Conservation (phyloP, 2,888 invertebrate species). For the Drosophila barbarae region DNA sequence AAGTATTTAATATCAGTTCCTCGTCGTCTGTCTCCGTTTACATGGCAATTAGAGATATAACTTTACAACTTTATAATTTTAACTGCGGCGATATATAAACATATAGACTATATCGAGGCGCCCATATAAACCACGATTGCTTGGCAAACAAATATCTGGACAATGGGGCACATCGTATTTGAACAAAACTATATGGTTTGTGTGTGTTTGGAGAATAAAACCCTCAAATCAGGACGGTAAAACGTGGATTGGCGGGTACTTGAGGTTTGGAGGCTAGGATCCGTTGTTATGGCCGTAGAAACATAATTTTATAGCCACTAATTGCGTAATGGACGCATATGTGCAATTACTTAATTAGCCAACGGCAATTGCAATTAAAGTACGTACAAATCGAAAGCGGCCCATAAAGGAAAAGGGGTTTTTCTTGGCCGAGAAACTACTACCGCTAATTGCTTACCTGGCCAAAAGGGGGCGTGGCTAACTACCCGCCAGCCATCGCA, state of each 20-base stretch:
- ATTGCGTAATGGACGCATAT: slow-evolving; percentile 65
- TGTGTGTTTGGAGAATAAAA: slow-evolving; percentile 38
- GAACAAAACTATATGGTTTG: slow-evolving; percentile 14
- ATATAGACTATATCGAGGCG: slow-evolving; percentile 19
- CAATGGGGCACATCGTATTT: slow-evolving; percentile 22
- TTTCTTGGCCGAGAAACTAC: slow-evolving; percentile 28
- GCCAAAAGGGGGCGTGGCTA: slow-evolving; percentile 56
- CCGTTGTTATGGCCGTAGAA: slow-evolving; percentile 50
- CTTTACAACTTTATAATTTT: slow-evolving; percentile 25
- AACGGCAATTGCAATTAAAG: slow-evolving; percentile 60
- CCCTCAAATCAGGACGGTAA: slow-evolving; percentile 49
- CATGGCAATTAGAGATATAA: slow-evolving; percentile 46
- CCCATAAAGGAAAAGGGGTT: slow-evolving; percentile 63
- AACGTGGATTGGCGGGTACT: slow-evolving; percentile 45
- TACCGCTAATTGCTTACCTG: slow-evolving; percentile 49
- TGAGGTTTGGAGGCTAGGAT: slow-evolving; percentile 30
- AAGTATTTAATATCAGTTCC: slow-evolving; percentile 21
- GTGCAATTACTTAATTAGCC: slow-evolving; percentile 70
- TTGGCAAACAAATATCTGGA: slow-evolving; percentile 36
- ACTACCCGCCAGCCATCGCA: slow-evolving; percentile 39
- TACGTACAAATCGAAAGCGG: slow-evolving; percentile 62
- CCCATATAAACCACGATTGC: slow-evolving; percentile 44
- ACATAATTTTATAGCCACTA: slow-evolving; percentile 66
- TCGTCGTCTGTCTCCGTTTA: slow-evolving; percentile 31
- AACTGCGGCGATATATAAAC: slow-evolving; percentile 4